Base-by-base conservation (phyloP, 1,140 invertebrate genomes). In the Scylla paramamosain region DNA sequence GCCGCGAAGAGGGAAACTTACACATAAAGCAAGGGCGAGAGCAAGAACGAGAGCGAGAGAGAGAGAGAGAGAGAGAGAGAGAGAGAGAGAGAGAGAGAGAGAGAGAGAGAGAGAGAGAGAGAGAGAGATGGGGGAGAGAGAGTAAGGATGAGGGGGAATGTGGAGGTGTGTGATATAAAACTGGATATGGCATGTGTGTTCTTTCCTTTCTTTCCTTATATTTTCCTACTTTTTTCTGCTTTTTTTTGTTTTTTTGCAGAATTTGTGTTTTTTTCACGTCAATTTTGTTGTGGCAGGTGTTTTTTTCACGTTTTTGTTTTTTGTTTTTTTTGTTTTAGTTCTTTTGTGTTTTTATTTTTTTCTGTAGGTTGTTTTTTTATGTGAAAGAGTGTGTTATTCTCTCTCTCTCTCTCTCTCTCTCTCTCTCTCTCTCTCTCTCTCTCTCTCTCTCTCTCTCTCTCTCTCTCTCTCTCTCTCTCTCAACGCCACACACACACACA, bases 141-240 rank as follows among this genome's bases (percentile, higher is more conserved):
- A 46, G 88, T 16, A 4, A 45, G 45, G 20, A 32, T 8, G 32
- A 52, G 4, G 45, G 16, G 7, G 32, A 52, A 31, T 31, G 88
- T 31, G 88, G 45, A 31, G 32, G 88, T 31, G 88, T 39, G 88
- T 39, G 88, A 46, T 16, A 90, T 25, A 90, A 45, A 90, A 52
- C 12, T 31, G 28, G 28, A 86, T 31, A 86, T 86, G 6, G 83
- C 12, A 86, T 59, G 52, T 8, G 52, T 59, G 31, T 87, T 45
- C 86, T 32, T 88, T 45, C 29, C n/a, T 86, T 12, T 32, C 83
- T 86, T 12, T 29, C 83, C 83, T 14, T 86, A 77, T 77, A 12
- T n/a, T n/a, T n/a, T n/a, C n/a, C 20, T 31, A 84, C 25, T 32
- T 32, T 86, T 86, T 28, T 28, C 7, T 25, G 1, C 77, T 2